Evolutionary conservation across 2,113 vertebrate species (phyloP).

Genomic region (Siphamia tubifer): DNA sequence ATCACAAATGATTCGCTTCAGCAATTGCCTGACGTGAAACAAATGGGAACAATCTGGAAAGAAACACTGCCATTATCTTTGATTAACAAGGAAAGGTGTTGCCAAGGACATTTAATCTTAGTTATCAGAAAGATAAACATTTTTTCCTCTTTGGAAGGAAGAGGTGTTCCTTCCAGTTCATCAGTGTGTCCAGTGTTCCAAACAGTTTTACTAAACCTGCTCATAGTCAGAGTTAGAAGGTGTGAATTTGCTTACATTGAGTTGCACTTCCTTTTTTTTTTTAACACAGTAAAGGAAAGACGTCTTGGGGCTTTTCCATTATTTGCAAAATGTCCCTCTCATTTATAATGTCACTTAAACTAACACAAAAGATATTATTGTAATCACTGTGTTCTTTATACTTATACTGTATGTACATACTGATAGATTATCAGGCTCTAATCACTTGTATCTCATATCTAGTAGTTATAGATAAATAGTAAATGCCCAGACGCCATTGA

Average conservation of each 20-base stretch:
- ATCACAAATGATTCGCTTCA: conserved; percentile 1
- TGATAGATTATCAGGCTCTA: neutral
- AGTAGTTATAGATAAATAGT: too few relatives aligned
- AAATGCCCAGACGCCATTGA: too few relatives aligned
- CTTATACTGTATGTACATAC: too few relatives aligned
- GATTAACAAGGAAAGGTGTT: neutral
- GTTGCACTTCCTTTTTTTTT: neutral
- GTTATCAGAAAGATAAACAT: neutral
- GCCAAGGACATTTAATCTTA: conserved; percentile 32
- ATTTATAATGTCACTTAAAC: neutral
- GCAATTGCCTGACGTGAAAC: conserved; percentile 5
- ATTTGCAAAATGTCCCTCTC: neutral
- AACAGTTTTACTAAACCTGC: neutral
- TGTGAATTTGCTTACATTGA: neutral
- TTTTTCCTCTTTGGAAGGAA: neutral
- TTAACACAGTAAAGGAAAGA: neutral
- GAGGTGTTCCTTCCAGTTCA: neutral
- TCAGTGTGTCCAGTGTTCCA: conserved; percentile 10
- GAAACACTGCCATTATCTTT: neutral
- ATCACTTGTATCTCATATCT: neutral
- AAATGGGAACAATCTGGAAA: neutral
- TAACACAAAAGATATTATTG: too few relatives aligned
- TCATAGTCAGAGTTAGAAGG: neutral
- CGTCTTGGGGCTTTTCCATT: neutral
- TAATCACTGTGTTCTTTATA: too few relatives aligned